Base-by-base conservation (phyloP, 2,113 vertebrate species). In the Chamaetylas fuelleborni region DNA sequence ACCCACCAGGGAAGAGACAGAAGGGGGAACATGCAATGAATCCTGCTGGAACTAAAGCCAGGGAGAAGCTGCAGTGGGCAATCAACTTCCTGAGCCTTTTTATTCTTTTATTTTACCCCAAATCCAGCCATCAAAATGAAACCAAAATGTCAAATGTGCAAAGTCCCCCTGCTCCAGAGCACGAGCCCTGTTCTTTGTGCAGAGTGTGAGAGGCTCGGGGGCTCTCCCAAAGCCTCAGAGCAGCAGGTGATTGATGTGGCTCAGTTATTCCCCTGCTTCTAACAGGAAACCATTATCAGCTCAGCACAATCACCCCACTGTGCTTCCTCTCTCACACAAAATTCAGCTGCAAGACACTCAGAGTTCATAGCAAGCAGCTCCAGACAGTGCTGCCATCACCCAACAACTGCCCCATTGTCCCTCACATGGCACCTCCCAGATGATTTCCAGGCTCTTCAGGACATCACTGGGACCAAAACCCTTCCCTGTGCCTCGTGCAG, bases 281-380 rank as follows among this genome's bases (percentile, higher is more conserved):
- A 22, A 76, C 91, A 97, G 97, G 96, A 96, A 96, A 69, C 65
- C 81, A n/a, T 77, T 88, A 81, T 94, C 95, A 95, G 96, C 94
- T 72, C 61, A 43, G 74, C 81, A 86, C 88, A 73, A 91, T 66
- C 73, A 29, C 12, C 17, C n/a, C 64, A 4, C 76, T 77, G 53
- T 25, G 88, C 60, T 89, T 96, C 95, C 96, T 93, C 80, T 82
- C 70, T 57, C 84, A 42, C 8, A 61, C 8, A 8, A 36, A 47
- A 48, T 6, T 81, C 66, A 73, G 86, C 79, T 86, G 64, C 22
- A 6, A 36, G 69, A 10, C 36, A 19, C 71, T 61, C 25, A 19
- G 4, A 53, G 43, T 50, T 53, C 40, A 58, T 5, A 61, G 57
- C 84, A 56, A 62, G 29, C 31, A 9, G 51, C 57, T 73, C 50